phyloP scores from a whole-genome alignment of 2,888 invertebrate species.

The Gortyna flavago region DNA sequence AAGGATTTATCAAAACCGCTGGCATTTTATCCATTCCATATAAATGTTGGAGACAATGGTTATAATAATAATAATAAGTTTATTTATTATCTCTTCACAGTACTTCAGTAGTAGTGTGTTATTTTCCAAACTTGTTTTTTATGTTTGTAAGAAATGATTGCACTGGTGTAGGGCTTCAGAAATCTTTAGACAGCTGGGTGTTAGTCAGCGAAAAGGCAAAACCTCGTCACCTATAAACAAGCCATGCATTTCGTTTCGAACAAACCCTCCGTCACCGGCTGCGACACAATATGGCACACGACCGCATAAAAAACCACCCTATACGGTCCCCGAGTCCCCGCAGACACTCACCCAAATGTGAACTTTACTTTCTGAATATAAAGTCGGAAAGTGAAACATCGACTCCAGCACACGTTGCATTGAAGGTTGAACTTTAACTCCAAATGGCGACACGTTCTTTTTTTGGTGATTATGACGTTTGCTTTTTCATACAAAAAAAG shows the following conservation, averaged over 20 bases:
- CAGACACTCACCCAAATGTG: constrained; percentile 62
- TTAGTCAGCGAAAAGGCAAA: constrained; percentile 70
- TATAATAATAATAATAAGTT: no score
- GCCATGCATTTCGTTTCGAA: constrained; percentile 73
- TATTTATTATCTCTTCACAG: no score
- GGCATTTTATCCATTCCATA: background rate
- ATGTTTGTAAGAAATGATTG: constrained; percentile 4
- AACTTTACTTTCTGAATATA: constrained; percentile 69
- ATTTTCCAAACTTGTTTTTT: background rate
- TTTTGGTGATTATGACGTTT: constrained; percentile 69
- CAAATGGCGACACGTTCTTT: constrained; percentile 72
- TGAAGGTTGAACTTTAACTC: constrained; percentile 84
- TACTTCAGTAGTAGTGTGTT: no score
- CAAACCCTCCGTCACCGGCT: constrained; percentile 69
- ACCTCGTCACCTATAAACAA: constrained; percentile 82
- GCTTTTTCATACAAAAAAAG: constrained; percentile 64
- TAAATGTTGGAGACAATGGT: background rate
- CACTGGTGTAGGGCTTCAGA: constrained; percentile 20
- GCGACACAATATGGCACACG: constrained; percentile 79
- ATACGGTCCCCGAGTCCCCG: constrained; percentile 57
- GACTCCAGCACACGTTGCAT: constrained; percentile 68
- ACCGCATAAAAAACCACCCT: constrained; percentile 77
- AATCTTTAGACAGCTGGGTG: constrained; percentile 46
- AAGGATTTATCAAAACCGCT: background rate
- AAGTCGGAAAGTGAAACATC: constrained; percentile 63